phyloP scores from a whole-genome alignment of 1,140 invertebrate species.

The Chrysomallon squamiferum region DNA sequence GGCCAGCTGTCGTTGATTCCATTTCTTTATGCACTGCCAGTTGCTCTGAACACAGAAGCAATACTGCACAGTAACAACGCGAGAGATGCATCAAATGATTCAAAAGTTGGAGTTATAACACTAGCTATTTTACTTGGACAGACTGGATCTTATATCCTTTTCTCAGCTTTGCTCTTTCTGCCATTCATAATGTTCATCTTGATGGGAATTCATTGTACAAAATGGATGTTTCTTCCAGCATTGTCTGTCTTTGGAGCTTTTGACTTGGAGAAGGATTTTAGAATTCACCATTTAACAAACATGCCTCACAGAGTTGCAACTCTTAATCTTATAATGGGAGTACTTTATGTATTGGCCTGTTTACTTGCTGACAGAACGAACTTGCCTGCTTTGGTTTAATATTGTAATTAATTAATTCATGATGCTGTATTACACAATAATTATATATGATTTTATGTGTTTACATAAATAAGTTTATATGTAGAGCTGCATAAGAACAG shows the following conservation, averaged over 20 bases:
- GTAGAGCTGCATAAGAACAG: too few species aligned
- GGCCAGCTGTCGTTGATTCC: conserved; percentile 72
- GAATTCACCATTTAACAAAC: conserved; percentile 77
- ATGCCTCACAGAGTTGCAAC: conserved; percentile 88
- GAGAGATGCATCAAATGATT: conserved; percentile 85
- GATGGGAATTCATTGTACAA: conserved; percentile 76
- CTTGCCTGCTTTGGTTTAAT: conserved; percentile 25
- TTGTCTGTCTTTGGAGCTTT: conserved; percentile 87
- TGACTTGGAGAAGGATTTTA: conserved; percentile 87
- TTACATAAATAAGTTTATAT: too few species aligned
- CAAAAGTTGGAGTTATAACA: conserved; percentile 86
- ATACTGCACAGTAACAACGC: conserved; percentile 95
- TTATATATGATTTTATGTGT: too few species aligned
- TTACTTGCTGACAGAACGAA: conserved; percentile 29
- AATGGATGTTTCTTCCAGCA: conserved; percentile 88
- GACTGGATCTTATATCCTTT: conserved; percentile 88
- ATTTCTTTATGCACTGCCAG: conserved; percentile 90
- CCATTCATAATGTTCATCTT: conserved; percentile 91
- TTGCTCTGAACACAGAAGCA: conserved; percentile 93
- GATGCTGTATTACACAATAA: too few species aligned
- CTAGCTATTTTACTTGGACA: conserved; percentile 91
- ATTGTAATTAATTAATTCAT: too few species aligned
- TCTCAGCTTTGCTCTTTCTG: conserved; percentile 87
- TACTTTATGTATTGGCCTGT: conserved; percentile 82
- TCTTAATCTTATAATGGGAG: conserved; percentile 88